phyloP scores from a whole-genome alignment of 2,113 vertebrate genomes.

The Lonchura striata region DNA sequence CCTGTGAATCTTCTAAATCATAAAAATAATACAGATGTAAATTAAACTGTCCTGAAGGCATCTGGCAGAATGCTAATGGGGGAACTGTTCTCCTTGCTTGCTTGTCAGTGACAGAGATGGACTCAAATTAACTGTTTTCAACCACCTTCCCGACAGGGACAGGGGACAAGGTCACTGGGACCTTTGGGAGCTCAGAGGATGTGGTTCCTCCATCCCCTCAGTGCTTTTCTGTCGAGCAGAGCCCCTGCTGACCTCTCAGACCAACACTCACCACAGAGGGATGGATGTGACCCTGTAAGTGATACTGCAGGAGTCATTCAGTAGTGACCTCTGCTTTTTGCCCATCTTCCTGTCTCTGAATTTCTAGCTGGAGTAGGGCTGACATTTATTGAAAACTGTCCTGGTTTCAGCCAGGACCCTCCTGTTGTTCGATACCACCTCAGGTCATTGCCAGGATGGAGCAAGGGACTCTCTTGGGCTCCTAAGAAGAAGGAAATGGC shows the following conservation, averaged over 20 bases:
- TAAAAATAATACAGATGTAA: background rate
- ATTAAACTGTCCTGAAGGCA: background rate
- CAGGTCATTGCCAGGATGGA: background rate
- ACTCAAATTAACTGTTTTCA: background rate
- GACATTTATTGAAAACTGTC: background rate
- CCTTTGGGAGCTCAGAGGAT: background rate
- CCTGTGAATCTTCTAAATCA: background rate
- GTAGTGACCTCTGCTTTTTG: background rate
- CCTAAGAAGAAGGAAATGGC: background rate
- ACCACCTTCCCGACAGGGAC: background rate
- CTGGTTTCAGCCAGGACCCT: background rate
- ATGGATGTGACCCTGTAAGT: fast-evolving
- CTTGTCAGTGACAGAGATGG: background rate
- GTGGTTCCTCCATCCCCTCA: fast-evolving
- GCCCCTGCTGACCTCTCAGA: background rate
- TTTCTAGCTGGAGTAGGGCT: background rate
- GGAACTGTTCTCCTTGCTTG: background rate
- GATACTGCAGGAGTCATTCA: background rate
- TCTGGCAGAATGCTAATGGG: background rate
- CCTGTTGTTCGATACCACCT: background rate
- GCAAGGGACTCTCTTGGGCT: background rate
- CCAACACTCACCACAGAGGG: fast-evolving
- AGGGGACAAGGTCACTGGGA: background rate
- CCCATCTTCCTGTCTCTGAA: background rate
- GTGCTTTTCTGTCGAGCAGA: background rate